phyloP scores from a whole-genome alignment of 2,113 vertebrate species.

The Seriola aureovittata region DNA sequence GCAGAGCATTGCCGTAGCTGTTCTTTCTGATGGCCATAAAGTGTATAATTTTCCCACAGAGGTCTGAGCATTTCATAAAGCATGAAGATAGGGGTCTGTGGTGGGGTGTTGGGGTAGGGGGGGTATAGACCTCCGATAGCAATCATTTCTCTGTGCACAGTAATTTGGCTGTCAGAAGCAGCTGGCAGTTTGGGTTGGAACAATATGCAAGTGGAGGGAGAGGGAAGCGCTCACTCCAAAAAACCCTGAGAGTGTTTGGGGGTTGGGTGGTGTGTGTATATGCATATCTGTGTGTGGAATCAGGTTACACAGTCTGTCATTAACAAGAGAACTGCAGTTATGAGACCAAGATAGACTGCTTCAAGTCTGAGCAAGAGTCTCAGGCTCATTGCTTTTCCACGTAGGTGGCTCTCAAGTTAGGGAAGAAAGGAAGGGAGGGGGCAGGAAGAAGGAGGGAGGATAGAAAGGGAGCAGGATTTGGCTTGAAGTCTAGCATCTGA shows the following conservation, averaged over 20 bases:
- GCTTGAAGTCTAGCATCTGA: slow-evolving; percentile 39
- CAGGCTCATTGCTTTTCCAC: slow-evolving; percentile 57
- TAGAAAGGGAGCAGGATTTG: slow-evolving; percentile 66
- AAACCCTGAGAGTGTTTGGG: slow-evolving; percentile 56
- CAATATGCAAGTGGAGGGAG: slow-evolving; percentile 79
- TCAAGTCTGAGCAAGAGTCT: slow-evolving; percentile 83
- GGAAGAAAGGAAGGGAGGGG: slow-evolving; percentile 8
- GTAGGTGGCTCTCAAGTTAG: slow-evolving; percentile 59
- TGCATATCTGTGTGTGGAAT: slow-evolving; percentile 75
- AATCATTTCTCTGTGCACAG: slow-evolving; percentile 79
- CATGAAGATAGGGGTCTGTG: slow-evolving; percentile 5
- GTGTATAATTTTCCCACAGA: slow-evolving; percentile 75
- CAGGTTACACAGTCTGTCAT: slow-evolving; percentile 84
- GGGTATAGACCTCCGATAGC: slow-evolving; percentile 78
- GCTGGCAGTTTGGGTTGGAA: slow-evolving; percentile 83
- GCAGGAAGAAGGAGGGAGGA: slow-evolving; percentile 12
- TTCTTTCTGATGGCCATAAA: slow-evolving; percentile 63
- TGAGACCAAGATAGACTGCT: slow-evolving; percentile 81
- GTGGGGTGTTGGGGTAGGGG: not conserved
- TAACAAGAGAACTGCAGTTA: slow-evolving; percentile 80
- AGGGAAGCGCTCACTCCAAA: slow-evolving; percentile 69
- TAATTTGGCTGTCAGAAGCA: slow-evolving; percentile 86
- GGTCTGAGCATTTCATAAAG: slow-evolving; percentile 72
- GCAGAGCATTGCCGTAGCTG: slow-evolving; percentile 44
- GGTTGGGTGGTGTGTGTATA: slow-evolving; percentile 35